Percentiles rank a stretch among this genome's conserved stretches.
Evolutionary conservation across 2,113 vertebrate species (phyloP).

Genomic region (Hydropotes inermis): DNA sequence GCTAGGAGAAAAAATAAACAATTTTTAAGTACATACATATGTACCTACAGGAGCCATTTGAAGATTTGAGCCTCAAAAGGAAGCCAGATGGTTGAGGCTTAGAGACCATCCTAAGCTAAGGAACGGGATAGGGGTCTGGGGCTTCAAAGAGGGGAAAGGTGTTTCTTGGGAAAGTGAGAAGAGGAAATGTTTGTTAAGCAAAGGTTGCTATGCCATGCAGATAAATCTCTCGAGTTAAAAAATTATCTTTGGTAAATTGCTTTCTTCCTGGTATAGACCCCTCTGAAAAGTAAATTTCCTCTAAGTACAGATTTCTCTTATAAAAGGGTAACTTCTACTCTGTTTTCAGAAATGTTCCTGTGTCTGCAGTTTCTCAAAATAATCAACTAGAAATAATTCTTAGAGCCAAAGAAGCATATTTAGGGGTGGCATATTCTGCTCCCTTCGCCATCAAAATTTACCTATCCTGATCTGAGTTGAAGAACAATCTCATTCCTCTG

Average conservation of each 20-base stretch:
- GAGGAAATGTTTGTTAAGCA: not conserved
- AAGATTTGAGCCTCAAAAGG: not conserved
- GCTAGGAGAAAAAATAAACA: not conserved
- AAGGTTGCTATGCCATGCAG: not conserved
- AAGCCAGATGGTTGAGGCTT: not conserved
- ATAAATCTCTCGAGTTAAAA: not conserved
- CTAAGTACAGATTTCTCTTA: not conserved
- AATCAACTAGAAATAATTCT: not conserved
- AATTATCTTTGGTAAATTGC: not conserved
- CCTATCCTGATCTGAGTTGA: not conserved
- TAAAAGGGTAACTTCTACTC: not conserved
- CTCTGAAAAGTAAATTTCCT: not conserved
- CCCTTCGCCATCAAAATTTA: not conserved
- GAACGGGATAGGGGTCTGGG: not conserved
- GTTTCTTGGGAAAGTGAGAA: not conserved
- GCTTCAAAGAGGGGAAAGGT: not conserved
- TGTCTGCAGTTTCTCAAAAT: conserved; percentile 6
- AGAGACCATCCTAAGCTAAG: not conserved
- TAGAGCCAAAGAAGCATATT: not conserved
- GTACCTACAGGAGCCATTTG: not conserved
- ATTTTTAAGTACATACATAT: not conserved
- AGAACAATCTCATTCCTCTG: not conserved
- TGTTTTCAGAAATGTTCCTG: not conserved
- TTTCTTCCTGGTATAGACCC: not conserved
- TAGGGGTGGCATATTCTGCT: not conserved